Conservation (phyloP, 2,888 invertebrate species). For the Limnephilus rhombicus region DNA sequence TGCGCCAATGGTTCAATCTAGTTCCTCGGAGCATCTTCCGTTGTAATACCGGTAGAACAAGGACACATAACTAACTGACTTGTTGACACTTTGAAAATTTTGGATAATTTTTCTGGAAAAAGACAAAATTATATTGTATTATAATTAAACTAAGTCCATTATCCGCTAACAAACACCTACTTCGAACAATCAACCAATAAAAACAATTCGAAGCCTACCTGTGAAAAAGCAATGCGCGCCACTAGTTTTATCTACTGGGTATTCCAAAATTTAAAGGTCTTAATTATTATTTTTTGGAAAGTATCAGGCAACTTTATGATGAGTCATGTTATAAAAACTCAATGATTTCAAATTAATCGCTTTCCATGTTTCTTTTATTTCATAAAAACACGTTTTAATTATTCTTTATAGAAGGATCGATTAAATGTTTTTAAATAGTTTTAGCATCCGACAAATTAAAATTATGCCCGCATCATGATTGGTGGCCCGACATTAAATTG, state of each 20-base stretch:
- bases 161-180: background rate
- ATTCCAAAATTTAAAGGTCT: background rate
- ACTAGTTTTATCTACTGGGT: background rate
- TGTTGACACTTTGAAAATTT: no score
- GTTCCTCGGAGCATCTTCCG: no score
- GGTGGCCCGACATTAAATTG: background rate
- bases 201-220: background rate
- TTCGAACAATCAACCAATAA: background rate
- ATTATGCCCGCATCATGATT: background rate
- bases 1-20: no score
- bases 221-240: background rate
- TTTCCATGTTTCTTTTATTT: background rate
- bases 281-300: background rate
- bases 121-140: no score
- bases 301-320: background rate
- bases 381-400: background rate
- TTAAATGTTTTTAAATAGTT: background rate
- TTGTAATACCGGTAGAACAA: no score
- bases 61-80: no score
- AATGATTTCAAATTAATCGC: background rate
- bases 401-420: background rate
- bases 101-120: no score
- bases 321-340: background rate
- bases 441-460: background rate
- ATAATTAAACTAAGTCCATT: background rate